Evolutionary conservation across 2,113 vertebrate species (phyloP).

Genomic region (Poeciliopsis prolifica): DNA sequence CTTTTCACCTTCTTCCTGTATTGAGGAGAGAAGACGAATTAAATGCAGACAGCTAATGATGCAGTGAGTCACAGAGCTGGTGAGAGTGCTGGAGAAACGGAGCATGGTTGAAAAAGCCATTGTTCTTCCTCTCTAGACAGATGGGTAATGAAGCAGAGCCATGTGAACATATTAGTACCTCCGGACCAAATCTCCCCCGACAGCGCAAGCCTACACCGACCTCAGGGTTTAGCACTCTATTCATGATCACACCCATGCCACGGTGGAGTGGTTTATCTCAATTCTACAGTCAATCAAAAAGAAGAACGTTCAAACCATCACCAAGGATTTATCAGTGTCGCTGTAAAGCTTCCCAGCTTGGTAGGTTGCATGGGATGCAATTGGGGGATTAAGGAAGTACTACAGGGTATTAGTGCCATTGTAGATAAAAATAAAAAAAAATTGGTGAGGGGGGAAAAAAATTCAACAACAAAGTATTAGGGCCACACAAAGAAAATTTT

Average conservation of each 20-base stretch:
- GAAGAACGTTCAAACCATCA: slow-evolving; percentile 16
- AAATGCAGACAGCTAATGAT: slow-evolving; percentile 43
- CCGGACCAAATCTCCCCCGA: slow-evolving; percentile 39
- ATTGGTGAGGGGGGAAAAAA: too few species aligned
- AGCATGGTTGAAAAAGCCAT: slow-evolving; percentile 31
- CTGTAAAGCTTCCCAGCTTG: slow-evolving; percentile 25
- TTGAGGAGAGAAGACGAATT: slow-evolving; percentile 8
- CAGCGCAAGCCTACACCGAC: slow-evolving; percentile 59
- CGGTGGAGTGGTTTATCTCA: slow-evolving; percentile 33
- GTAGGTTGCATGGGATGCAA: slow-evolving; percentile 7
- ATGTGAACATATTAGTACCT: slow-evolving; percentile 57
- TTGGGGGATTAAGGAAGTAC: neutral
- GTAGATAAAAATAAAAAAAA: too few species aligned
- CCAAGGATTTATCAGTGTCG: slow-evolving; percentile 33
- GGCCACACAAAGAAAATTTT: too few species aligned
- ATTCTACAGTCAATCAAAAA: slow-evolving; percentile 54
- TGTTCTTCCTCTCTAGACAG: slow-evolving; percentile 54
- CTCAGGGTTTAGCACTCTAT: slow-evolving; percentile 47
- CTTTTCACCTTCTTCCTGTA: neutral
- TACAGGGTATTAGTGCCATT: too few species aligned
- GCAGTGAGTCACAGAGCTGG: slow-evolving; percentile 8
- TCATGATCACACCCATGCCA: slow-evolving; percentile 56
- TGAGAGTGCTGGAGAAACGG: slow-evolving; percentile 11
- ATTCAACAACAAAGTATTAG: too few species aligned
- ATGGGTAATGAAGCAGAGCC: slow-evolving; percentile 72